Percentiles rank a stretch among this genome's conserved stretches.
Conservation (phyloP, 2,888 invertebrate genomes). For the Elmis aenea region DNA sequence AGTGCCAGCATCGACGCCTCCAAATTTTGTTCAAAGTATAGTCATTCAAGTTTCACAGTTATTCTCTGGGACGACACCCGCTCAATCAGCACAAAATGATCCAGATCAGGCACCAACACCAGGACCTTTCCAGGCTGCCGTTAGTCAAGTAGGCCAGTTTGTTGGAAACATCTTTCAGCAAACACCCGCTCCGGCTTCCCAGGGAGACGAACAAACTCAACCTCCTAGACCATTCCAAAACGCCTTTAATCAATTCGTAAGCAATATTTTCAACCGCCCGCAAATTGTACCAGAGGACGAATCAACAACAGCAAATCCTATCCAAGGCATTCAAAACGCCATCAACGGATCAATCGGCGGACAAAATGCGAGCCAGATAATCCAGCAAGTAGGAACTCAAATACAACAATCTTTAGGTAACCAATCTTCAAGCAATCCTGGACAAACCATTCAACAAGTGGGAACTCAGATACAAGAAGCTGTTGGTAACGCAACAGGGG, state of each 20-base stretch:
- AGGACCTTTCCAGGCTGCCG: conserved; percentile 11
- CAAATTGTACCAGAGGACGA: conserved; percentile 19
- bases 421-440: not conserved
- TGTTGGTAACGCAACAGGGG: not conserved
- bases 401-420: not conserved
- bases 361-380: not conserved
- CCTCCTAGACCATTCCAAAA: conserved; percentile 8
- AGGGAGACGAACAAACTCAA: conserved; percentile 10
- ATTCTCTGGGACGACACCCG: no score
- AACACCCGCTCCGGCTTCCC: conserved; percentile 8
- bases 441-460: not conserved
- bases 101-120: not conserved
- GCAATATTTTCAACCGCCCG: conserved; percentile 22
- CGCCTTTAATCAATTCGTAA: conserved; percentile 1
- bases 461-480: not conserved
- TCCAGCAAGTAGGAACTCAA: not conserved
- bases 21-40: conserved; percentile 1
- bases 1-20: not conserved
- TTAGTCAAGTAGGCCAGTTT: conserved; percentile 9
- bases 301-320: conserved; percentile 11
- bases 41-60: not conserved
- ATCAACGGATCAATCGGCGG: conserved; percentile 8
- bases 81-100: no score
- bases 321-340: conserved; percentile 17
- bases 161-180: conserved; percentile 12